phyloP scores from a whole-genome alignment of 2,113 vertebrate species.

The Amazona guildingii region DNA sequence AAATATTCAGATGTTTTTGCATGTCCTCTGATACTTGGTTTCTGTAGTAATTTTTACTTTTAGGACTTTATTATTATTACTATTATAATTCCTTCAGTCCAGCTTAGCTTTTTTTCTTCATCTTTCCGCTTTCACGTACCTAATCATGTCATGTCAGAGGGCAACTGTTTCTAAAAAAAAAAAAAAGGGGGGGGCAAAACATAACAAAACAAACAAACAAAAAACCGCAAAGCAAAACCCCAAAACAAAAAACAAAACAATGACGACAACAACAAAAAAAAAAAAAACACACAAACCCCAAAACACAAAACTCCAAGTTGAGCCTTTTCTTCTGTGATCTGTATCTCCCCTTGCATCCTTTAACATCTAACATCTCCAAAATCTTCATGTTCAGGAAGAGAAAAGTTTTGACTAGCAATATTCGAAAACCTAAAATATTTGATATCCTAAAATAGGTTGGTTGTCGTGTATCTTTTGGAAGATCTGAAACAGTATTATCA shows the following conservation, averaged over 20 bases:
- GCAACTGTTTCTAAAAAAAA: neutral
- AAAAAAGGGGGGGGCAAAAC: neutral
- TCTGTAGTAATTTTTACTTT: neutral
- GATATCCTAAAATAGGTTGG: neutral
- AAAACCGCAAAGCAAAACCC: too few species aligned
- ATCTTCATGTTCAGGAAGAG: neutral
- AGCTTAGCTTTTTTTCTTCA: neutral
- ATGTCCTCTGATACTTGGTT: neutral
- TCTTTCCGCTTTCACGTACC: neutral
- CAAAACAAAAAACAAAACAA: neutral
- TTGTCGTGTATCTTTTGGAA: neutral
- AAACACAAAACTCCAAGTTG: neutral
- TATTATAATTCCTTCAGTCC: neutral
- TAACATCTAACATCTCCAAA: neutral
- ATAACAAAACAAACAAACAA: neutral
- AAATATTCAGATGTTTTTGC: neutral
- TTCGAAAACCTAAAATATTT: neutral
- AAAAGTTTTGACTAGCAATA: neutral
- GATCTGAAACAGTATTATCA: neutral
- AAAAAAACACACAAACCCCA: neutral
- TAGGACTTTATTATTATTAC: neutral
- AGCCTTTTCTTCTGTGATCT: neutral
- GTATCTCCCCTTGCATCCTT: neutral
- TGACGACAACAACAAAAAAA: too few species aligned
- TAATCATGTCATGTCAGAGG: neutral